Conservation (phyloP, 2,888 invertebrate species). For the Drosophila gaucha region DNA sequence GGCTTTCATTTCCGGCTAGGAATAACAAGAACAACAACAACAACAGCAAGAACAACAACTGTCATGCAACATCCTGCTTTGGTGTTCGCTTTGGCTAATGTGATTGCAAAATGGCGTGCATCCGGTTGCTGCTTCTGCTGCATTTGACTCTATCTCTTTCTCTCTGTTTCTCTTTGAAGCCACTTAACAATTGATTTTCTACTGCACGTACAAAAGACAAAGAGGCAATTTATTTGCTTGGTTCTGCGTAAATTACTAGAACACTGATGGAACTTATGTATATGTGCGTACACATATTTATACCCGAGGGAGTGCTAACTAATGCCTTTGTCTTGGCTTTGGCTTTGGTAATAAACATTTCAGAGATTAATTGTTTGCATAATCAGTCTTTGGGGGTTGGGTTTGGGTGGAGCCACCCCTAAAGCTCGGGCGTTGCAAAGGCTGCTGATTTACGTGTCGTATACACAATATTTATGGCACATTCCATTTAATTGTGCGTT, state of each 20-base stretch:
- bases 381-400: slow-evolving; percentile 50
- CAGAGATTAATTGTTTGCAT: slow-evolving; percentile 73
- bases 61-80: slow-evolving; percentile 57
- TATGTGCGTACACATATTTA: not conserved
- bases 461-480: slow-evolving; percentile 76
- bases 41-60: slow-evolving; percentile 21
- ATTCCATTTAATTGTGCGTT: slow-evolving; percentile 76
- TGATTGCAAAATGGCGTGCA: slow-evolving; percentile 73
- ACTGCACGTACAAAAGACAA: slow-evolving; percentile 50
- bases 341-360: slow-evolving; percentile 63
- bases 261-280: not conserved
- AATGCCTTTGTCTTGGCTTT: slow-evolving; percentile 29
- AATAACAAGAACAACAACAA: slow-evolving; percentile 21
- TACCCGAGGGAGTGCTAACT: slow-evolving; percentile 46
- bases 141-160: too few species aligned
- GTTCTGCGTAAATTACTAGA: slow-evolving; percentile 24
- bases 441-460: slow-evolving; percentile 72
- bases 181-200: slow-evolving; percentile 56
- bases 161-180: too few species aligned
- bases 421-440: not conserved
- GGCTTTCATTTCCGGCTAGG: slow-evolving; percentile 64
- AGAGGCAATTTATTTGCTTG: slow-evolving; percentile 53
- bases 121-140: slow-evolving; percentile 49
- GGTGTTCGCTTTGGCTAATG: slow-evolving; percentile 58
- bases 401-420: not conserved